Percentiles rank a stretch among this genome's conserved stretches.
Evolutionary conservation across 2,113 vertebrate genomes (phyloP).

Genomic region (Oreochromis tanganicae): DNA sequence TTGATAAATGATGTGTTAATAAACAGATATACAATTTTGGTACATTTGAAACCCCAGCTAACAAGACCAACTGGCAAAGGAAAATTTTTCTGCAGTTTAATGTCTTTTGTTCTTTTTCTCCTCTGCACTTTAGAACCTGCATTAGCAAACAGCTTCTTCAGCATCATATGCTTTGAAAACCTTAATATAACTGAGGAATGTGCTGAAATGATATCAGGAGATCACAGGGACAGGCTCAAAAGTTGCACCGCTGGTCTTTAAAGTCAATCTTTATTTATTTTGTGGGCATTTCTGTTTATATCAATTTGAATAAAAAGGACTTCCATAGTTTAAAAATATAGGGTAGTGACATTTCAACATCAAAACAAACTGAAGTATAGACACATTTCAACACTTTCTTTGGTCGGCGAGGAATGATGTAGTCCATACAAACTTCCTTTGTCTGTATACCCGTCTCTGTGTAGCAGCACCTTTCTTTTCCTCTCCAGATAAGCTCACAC

Average conservation of each 20-base stretch:
- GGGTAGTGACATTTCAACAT: neutral
- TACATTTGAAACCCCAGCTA: neutral
- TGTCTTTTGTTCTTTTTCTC: neutral
- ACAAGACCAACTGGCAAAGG: neutral
- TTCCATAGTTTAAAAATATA: neutral
- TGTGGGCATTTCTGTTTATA: neutral
- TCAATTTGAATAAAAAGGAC: neutral
- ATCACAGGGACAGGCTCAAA: neutral
- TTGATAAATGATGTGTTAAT: neutral
- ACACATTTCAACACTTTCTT: neutral
- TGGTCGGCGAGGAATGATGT: neutral
- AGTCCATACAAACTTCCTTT: neutral
- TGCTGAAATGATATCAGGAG: neutral
- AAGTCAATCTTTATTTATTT: neutral
- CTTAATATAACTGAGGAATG: neutral
- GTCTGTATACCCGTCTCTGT: neutral
- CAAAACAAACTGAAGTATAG: neutral
- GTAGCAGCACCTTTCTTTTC: neutral
- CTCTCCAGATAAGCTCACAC: rapidly evolving
- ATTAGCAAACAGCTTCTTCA: neutral
- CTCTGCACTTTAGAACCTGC: neutral
- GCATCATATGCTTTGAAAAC: neutral
- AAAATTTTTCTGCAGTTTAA: neutral
- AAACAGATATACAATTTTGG: neutral
- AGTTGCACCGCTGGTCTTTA: neutral